Base-by-base conservation (phyloP, 1,140 invertebrate genomes). In the Drosophila parvula region DNA sequence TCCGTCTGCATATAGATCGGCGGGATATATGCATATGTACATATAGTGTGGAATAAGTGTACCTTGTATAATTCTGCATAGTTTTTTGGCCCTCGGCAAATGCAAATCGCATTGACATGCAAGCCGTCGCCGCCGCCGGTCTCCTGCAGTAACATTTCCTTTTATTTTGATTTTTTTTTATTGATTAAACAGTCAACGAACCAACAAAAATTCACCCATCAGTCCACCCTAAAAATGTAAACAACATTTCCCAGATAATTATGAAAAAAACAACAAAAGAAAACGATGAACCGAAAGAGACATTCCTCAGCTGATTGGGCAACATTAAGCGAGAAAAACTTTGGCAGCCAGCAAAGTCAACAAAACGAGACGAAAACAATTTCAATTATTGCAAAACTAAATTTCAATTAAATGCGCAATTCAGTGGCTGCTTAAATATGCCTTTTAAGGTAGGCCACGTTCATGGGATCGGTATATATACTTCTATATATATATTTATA, bases 161-260 rank as follows among this genome's bases (percentile, higher is more conserved):
- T 27, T 55, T 36, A 36, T 18, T 36, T 60, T 30, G 32, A 48
- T 18, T 32, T 16, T 63, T 62, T 76, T 60, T 78, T 86, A 86
- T 86, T 86, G 82, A 86, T 86, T 86, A 73, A 86, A 86, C 82
- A 86, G 82, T 60, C 82, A 71, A 74, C 65, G 68, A 68, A 57
- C 68, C 43, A 58, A 70, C 55, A 55, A 34, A 32, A 59, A 47
- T 14, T 12, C 14, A 8, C 1, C 36, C 28, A 38, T 18, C 41
- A 9, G 11, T 28, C 27, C 48, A n/a, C 27, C 18, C 22, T 61
- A 62, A 44, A 28, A 43, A 48, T 38, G 67, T 74, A 73, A 53
- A 74, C 68, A 40, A 48, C 51, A 61, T 56, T 61, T 51, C 62
- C 45, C 30, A 79, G 73, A 82, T 75, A 82, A 69, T 70, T 65